Evolutionary conservation across 2,113 vertebrate genomes (phyloP).

Genomic region (Nyctereutes procyonoides): DNA sequence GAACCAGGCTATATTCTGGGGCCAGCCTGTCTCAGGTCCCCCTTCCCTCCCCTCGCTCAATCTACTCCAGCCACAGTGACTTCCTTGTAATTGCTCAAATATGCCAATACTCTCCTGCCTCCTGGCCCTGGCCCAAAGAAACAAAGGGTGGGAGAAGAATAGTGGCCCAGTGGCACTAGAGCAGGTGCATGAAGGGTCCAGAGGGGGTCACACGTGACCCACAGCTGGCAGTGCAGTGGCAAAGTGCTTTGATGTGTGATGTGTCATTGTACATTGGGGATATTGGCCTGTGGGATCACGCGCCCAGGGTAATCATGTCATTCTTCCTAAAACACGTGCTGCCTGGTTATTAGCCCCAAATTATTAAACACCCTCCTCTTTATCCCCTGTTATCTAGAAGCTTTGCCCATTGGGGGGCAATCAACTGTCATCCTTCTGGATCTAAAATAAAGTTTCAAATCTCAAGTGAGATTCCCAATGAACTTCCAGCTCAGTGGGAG

Average conservation of each 20-base stretch:
- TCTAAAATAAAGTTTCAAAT: background rate
- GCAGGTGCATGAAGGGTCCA: background rate
- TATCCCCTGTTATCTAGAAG: background rate
- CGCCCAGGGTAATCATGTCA: background rate
- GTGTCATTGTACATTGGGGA: background rate
- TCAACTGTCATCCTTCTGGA: background rate
- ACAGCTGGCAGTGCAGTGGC: background rate
- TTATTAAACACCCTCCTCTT: background rate
- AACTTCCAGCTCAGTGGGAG: background rate
- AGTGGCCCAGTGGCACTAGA: background rate
- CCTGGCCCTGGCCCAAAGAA: background rate
- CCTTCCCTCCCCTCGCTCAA: background rate
- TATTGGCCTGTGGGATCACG: background rate
- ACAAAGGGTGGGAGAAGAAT: background rate
- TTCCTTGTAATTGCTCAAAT: background rate
- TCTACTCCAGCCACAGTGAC: background rate
- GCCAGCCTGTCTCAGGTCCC: background rate
- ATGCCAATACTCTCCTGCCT: background rate
- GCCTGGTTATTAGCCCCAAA: background rate
- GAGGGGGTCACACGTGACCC: background rate
- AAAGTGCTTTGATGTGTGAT: background rate
- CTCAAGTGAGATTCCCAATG: background rate
- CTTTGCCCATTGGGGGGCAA: background rate
- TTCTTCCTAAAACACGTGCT: background rate
- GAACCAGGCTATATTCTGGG: background rate